phyloP scores from a whole-genome alignment of 2,113 vertebrate species.

The Athene noctua region DNA sequence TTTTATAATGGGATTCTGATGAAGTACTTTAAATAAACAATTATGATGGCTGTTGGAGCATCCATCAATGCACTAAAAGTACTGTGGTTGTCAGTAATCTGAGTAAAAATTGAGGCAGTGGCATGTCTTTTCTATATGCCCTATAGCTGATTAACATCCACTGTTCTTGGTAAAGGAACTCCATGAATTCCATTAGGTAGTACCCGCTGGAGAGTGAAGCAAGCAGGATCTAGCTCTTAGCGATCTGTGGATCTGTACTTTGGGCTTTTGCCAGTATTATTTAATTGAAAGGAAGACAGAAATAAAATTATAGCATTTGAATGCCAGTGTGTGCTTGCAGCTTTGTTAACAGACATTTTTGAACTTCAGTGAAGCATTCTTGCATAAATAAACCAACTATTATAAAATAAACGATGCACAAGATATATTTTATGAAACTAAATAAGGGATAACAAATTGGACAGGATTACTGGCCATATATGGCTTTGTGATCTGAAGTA shows the following conservation, averaged over 20 bases:
- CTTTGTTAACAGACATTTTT: not conserved
- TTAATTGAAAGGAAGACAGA: slow-evolving; percentile 2
- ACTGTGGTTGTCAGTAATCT: not conserved
- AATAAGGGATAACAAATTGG: not conserved
- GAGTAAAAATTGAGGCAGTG: not conserved
- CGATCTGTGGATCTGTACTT: not conserved
- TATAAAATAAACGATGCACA: not conserved
- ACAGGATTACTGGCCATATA: not conserved
- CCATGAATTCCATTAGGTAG: not conserved
- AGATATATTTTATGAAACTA: not conserved
- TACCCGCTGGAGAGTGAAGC: not conserved
- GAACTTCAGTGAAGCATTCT: not conserved
- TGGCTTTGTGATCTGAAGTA: not conserved
- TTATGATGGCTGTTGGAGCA: not conserved
- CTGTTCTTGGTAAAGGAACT: not conserved
- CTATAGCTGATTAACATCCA: not conserved
- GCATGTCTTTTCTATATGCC: not conserved
- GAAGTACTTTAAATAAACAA: not conserved
- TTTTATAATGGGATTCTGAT: not conserved
- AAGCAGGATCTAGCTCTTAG: not conserved
- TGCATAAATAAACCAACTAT: not conserved
- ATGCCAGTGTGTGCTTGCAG: not conserved
- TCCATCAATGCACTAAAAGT: not conserved
- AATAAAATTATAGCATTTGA: not conserved
- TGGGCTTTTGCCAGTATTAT: not conserved